Base-by-base conservation (phyloP, 2,113 vertebrate species). In the Pimephales promelas region DNA sequence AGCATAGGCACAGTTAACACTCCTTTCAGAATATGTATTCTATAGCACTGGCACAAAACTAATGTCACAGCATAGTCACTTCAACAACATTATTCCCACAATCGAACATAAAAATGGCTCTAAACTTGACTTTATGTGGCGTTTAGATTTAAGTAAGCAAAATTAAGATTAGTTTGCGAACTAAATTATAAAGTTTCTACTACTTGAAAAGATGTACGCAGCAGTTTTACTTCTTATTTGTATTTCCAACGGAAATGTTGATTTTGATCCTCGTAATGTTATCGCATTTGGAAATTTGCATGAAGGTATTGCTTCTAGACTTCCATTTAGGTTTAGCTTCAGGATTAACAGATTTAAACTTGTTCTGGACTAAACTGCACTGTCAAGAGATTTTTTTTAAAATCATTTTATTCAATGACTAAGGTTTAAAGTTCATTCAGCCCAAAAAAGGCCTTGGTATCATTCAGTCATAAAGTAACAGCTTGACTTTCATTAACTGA, bases 271-370 rank as follows among this genome's bases (percentile, higher is more conserved):
- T 91, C 93, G 92, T 89, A 92, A 93, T 94, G 95, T 93, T 95
- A 90, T 93, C 92, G 94, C 94, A 94, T 93, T 95, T 96, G 94
- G 95, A 93, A 26, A 52, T 95, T 96, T 95, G 93, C 96, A 97
- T 95, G 93, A 94, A 92, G 93, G 94, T 94, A 93, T 91, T 87
- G 88, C 87, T 87, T 93, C 90, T 86, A 90, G 88, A 90, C 85
- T 86, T 87, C 87, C 89, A 86, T 87, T 71, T 36, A 47, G 56
- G 80, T 80, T 85, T 79, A 57, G 31, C 56, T 76, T 40, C 73
- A 20, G 49, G 54, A 20, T 71, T 71, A n/a, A 40, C 34, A n/a
- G 45, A 68, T 70, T 40, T 54, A 75, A 75, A 20, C 40, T 20
- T 20, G 24, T 47, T 28, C 10, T 47, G 59, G 36, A 61, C 34